These are phyloP conservation scores for Lepus americanus DNA, from an alignment of 2,113 vertebrate genomes.

Conservation along the genomic window DNA sequence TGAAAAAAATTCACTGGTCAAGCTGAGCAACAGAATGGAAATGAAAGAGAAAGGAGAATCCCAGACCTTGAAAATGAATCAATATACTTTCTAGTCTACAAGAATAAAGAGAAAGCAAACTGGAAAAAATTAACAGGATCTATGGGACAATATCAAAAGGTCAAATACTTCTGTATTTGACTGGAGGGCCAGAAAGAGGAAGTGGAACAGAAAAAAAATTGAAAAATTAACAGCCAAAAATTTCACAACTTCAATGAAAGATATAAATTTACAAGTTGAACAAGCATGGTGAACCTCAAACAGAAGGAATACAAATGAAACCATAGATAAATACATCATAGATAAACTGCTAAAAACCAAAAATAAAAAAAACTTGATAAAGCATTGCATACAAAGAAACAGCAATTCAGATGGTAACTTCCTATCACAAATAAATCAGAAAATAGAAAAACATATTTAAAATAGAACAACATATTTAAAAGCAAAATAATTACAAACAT, in stretches of 20 bases:
- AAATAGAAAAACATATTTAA: slow-evolving; percentile 45
- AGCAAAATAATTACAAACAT: slow-evolving; percentile 19
- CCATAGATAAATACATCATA: not conserved
- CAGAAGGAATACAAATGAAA: slow-evolving; percentile 45
- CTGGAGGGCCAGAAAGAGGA: not conserved
- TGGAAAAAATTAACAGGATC: not conserved
- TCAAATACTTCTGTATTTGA: not conserved
- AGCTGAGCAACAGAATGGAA: slow-evolving; percentile 3
- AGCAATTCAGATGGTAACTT: slow-evolving; percentile 1
- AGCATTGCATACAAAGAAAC: not conserved
- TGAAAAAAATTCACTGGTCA: not conserved
- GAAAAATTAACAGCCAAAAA: slow-evolving; percentile 46
- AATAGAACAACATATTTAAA: not conserved
- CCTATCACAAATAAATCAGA: not conserved
- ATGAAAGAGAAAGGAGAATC: not conserved
- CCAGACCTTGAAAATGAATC: not conserved
- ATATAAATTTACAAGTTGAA: slow-evolving; percentile 55
- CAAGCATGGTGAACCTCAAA: not conserved
- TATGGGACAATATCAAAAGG: not conserved
- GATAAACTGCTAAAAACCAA: slow-evolving; percentile 4
- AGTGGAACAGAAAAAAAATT: slow-evolving; percentile 5
- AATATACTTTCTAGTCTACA: slow-evolving; percentile 35
- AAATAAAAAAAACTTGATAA: not conserved
- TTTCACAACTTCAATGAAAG: not conserved
- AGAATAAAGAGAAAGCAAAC: not conserved